These are phyloP conservation scores for Tachina grossa DNA, from an alignment of 2,888 invertebrate species.

Conservation along the genomic window DNA sequence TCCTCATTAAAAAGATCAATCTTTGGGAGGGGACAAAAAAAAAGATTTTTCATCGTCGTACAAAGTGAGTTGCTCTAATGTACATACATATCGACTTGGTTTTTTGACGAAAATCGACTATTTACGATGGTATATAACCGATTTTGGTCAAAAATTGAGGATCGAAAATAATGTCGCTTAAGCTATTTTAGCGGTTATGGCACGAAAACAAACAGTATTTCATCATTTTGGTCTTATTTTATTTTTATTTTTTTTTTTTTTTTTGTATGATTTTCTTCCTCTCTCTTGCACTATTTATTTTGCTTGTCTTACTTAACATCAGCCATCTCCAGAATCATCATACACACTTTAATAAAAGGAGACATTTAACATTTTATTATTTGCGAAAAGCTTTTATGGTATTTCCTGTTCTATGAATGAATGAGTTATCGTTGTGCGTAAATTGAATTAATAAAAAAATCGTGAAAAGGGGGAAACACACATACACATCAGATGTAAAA, in stretches of 20 bases:
- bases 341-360: conserved; percentile 10
- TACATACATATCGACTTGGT: too few relatives aligned
- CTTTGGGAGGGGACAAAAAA: too few relatives aligned
- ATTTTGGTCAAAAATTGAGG: too few relatives aligned
- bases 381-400: conserved; percentile 23
- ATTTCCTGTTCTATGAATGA: conserved; percentile 23
- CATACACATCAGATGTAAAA: too few relatives aligned
- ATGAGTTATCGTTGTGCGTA: conserved; percentile 53
- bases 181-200: too few relatives aligned
- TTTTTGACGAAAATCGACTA: too few relatives aligned
- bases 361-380: neutral
- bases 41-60: too few relatives aligned
- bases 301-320: conserved; percentile 24
- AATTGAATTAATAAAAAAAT: conserved; percentile 2
- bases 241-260: neutral
- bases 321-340: neutral
- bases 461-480: neutral
- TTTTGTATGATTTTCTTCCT: neutral
- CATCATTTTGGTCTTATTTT: conserved; percentile 47
- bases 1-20: too few relatives aligned
- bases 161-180: too few relatives aligned
- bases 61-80: too few relatives aligned
- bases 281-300: neutral
- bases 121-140: too few relatives aligned
- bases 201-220: conserved; percentile 42